Evolutionary conservation across 2,888 invertebrate genomes (phyloP).

Genomic region (Nowickia ferox): DNA sequence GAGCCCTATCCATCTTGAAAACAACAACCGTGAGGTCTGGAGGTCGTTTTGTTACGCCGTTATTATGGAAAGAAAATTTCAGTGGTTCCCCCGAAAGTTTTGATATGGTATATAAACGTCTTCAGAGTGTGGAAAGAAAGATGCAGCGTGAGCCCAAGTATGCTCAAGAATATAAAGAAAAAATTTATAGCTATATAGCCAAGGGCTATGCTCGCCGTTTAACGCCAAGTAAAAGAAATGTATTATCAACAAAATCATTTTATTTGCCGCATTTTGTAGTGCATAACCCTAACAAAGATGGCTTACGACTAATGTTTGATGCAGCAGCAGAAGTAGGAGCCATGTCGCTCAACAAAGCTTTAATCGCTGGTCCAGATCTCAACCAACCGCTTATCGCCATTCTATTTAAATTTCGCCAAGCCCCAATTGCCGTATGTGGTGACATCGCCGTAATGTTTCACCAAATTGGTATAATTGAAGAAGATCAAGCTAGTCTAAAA

Average conservation of each 20-base stretch:
- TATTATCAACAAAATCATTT: not conserved
- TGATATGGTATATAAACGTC: too few species aligned
- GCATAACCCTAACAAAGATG: too few species aligned
- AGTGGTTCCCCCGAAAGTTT: too few species aligned
- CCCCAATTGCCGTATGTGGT: constrained; percentile 54
- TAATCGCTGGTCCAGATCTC: too few species aligned
- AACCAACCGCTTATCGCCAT: constrained; percentile 11
- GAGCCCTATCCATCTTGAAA: too few species aligned
- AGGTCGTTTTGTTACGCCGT: too few species aligned
- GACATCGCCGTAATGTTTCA: constrained; percentile 65
- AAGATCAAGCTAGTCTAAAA: constrained; percentile 53
- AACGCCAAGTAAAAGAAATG: not conserved
- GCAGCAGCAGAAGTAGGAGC: constrained; percentile 17
- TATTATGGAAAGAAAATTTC: too few species aligned
- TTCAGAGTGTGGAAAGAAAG: constrained; percentile 9
- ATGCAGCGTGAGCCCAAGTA: constrained; percentile 3
- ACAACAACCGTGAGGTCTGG: too few species aligned
- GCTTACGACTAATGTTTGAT: constrained; percentile 45
- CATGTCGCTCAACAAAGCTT: constrained; percentile 22
- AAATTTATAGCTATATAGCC: not conserved
- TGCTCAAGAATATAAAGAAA: constrained; percentile 1
- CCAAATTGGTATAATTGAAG: constrained; percentile 47
- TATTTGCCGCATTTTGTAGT: too few species aligned
- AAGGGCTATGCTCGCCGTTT: not conserved
- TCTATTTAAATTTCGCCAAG: constrained; percentile 59